Base-by-base conservation (phyloP, 2,797 vertebrate genomes). In the Hypotaenidia philippensis region DNA sequence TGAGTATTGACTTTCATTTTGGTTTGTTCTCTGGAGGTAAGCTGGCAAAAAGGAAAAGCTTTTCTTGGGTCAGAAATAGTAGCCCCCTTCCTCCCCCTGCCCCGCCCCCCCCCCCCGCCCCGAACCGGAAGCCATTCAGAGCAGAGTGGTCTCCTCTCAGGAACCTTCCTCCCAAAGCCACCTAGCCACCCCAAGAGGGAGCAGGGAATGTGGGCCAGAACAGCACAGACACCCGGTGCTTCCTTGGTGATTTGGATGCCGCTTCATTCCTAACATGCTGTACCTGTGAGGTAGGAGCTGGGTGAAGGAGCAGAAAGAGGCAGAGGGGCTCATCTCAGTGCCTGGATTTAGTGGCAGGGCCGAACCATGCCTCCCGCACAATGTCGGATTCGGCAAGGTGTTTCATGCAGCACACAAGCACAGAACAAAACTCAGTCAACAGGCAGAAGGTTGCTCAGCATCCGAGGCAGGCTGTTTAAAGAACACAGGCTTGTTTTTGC, bases 121-220 rank as follows among this genome's bases (percentile, higher is more conserved):
- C 36, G 5, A 36, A 36, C 36, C 11, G 36, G 32, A 85, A 83
- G 36, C 65, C 0, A 0, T 70, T 70, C 31, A 36, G 56, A 74
- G 52, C 44, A 63, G 50, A 85, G 11, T 44, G 13, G 10, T 74
- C 15, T 59, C 25, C 36, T 50, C 1, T 1, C 18, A 20, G 31
- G 5, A 26, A n/a, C 52, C 20, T 77, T 12, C 18, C 14, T 56
- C 25, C 31, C 12, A 3, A 1, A 3, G 52, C 31, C 7, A 4
- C n/a, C 31, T 0, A 0, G 29, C 19, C 4, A 1, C 9, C 18
- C 44, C 0, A 0, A 53, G 7, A 4, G 11, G 11, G 3, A 85
- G 10, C 0, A 0, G 17, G 18, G 5, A 38, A 31, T 3, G 0
- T 53, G 23, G 25, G 47, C 47, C 47, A 49, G 13, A 49, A 49